Percentiles rank a stretch among this genome's conserved stretches.
phyloP scores from a whole-genome alignment of 2,113 vertebrate genomes.

The Cyrtonyx montezumae region DNA sequence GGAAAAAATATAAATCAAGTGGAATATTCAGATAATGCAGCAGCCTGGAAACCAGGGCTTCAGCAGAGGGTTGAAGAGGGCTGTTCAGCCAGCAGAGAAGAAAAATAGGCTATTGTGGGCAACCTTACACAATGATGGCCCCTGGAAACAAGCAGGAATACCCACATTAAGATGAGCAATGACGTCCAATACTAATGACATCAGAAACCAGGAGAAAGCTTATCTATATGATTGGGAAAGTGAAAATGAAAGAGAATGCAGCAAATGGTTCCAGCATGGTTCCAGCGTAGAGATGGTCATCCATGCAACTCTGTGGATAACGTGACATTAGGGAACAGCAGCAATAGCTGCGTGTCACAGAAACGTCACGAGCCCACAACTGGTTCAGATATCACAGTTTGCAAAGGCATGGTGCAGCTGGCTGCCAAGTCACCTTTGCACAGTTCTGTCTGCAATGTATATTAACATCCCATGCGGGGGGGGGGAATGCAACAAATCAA shows the following conservation, averaged over 20 bases:
- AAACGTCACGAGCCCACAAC: background rate
- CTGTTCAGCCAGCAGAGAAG: background rate
- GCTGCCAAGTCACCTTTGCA: background rate
- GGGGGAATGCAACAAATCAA: background rate
- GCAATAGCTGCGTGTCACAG: background rate
- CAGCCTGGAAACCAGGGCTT: background rate
- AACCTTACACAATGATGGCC: slow-evolving; percentile 30
- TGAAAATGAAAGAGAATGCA: background rate
- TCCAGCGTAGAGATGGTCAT: background rate
- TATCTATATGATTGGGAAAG: background rate
- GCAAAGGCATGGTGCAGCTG: background rate
- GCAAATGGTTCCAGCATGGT: background rate
- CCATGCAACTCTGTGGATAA: fast-evolving
- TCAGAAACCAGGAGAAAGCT: background rate
- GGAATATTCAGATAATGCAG: background rate
- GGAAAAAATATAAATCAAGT: background rate
- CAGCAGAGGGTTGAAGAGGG: background rate
- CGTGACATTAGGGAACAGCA: background rate
- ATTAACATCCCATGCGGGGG: background rate
- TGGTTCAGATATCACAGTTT: background rate
- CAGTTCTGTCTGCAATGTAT: background rate
- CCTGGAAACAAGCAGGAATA: slow-evolving; percentile 34
- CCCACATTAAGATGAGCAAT: background rate
- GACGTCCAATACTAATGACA: background rate
- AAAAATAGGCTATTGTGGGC: slow-evolving; percentile 29